Conservation (phyloP, 2,888 invertebrate species). For the Caenorhabditis sp. region DNA sequence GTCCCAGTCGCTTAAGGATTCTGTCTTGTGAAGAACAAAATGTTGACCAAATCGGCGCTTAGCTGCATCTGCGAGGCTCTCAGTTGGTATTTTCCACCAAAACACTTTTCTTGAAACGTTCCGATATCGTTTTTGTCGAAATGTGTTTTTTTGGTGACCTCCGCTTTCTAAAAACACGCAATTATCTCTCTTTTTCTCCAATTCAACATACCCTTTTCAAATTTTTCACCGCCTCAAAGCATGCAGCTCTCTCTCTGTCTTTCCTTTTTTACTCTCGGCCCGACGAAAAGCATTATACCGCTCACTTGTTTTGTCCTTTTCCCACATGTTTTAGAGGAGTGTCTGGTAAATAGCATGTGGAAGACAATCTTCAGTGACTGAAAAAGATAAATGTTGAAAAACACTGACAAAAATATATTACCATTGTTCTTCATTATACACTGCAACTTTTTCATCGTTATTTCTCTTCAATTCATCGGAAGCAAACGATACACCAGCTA, state of each 20-base stretch:
- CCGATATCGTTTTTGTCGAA: background rate
- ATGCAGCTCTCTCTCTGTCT: too few relatives aligned
- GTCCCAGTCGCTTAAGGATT: too few relatives aligned
- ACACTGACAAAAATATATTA: too few relatives aligned
- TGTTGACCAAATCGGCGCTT: too few relatives aligned
- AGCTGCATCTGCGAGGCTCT: too few relatives aligned
- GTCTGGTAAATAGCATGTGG: background rate
- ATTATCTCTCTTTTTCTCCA: background rate
- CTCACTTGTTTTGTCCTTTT: background rate
- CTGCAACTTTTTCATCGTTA: too few relatives aligned
- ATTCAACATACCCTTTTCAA: background rate
- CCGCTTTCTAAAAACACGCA: background rate
- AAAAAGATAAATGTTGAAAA: too few relatives aligned
- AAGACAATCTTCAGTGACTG: too few relatives aligned
- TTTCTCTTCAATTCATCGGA: too few relatives aligned
- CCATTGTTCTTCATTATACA: too few relatives aligned
- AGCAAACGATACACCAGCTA: too few relatives aligned
- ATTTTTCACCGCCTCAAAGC: background rate
- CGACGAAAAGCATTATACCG: background rate
- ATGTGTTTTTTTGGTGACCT: background rate
- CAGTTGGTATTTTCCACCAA: background rate
- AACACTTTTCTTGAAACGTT: background rate
- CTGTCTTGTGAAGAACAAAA: too few relatives aligned
- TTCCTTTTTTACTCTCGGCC: background rate
- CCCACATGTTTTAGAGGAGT: background rate